Percentiles rank a stretch among this genome's conserved stretches.
Conservation (phyloP, 1,140 invertebrate species). For the Drosophila albomicans region DNA sequence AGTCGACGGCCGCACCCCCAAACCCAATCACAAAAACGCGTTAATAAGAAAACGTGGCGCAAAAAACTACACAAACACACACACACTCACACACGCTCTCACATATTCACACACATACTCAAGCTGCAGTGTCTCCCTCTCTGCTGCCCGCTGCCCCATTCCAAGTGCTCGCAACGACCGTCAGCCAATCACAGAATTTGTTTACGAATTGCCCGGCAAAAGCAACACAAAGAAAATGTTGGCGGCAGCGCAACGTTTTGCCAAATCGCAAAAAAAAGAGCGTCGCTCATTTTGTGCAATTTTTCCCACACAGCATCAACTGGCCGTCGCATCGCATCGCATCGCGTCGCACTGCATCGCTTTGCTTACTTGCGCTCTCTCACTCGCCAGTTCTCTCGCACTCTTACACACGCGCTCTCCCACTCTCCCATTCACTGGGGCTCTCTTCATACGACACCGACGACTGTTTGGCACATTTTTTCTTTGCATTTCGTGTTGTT, state of each 20-base stretch:
- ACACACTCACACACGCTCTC: constrained; percentile 5
- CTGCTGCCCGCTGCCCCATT: constrained; percentile 19
- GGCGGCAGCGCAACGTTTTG: constrained; percentile 35
- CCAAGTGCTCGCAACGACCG: constrained; percentile 13
- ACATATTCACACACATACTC: neutral
- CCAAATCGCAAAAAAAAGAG: constrained; percentile 55
- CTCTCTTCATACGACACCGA: constrained; percentile 43
- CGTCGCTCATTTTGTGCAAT: constrained; percentile 61
- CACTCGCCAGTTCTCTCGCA: constrained; percentile 19
- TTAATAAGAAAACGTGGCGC: constrained; percentile 81
- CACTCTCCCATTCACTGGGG: constrained; percentile 38
- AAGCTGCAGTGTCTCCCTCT: too few species aligned
- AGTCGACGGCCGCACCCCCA: constrained; percentile 63
- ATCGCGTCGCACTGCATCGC: neutral
- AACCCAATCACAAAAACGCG: constrained; percentile 84
- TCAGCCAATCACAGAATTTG: constrained; percentile 84
- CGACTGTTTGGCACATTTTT: constrained; percentile 57
- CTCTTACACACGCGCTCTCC: constrained; percentile 3
- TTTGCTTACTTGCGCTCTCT: constrained; percentile 28
- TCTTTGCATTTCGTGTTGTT: constrained; percentile 11
- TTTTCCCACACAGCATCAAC: constrained; percentile 59
- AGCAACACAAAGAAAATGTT: constrained; percentile 80
- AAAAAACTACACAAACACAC: constrained; percentile 72
- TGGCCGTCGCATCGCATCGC: constrained; percentile 27
- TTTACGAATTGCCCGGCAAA: constrained; percentile 82